Percentiles rank a stretch among this genome's conserved stretches.
Evolutionary conservation across 2,113 vertebrate genomes (phyloP).

Genomic region (Xerus inauris): DNA sequence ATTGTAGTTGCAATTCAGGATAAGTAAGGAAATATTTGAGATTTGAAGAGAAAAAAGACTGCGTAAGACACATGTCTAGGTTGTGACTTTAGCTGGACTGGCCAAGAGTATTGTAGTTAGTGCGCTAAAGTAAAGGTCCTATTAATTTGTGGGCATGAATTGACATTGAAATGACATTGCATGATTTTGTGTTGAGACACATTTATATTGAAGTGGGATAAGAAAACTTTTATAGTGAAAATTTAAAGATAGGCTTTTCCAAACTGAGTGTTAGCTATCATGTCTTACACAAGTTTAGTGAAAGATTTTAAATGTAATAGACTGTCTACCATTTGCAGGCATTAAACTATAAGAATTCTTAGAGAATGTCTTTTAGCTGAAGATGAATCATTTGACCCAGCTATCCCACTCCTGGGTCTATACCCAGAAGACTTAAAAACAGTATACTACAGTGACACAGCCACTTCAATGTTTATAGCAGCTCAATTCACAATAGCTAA

Average conservation of each 20-base stretch:
- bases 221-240: not conserved
- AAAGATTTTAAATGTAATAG: not conserved
- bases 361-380: not conserved
- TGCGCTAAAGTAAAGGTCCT: not conserved
- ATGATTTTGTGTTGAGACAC: not conserved
- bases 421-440: too few relatives aligned
- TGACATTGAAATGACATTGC: not conserved
- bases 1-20: not conserved
- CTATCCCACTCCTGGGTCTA: too few relatives aligned
- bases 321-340: not conserved
- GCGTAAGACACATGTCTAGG: not conserved
- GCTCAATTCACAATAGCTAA: too few relatives aligned
- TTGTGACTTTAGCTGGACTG: not conserved
- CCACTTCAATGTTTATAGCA: too few relatives aligned
- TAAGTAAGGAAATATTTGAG: not conserved
- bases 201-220: not conserved
- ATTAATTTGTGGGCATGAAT: not conserved
- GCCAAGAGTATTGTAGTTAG: not conserved
- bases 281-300: not conserved
- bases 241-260: conserved; percentile 33
- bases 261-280: not conserved
- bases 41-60: not conserved
- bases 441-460: too few relatives aligned
- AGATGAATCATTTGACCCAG: not conserved
- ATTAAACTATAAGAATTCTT: not conserved